phyloP scores from a whole-genome alignment of 2,797 vertebrate genomes.

The Spondyliosoma cantharus region DNA sequence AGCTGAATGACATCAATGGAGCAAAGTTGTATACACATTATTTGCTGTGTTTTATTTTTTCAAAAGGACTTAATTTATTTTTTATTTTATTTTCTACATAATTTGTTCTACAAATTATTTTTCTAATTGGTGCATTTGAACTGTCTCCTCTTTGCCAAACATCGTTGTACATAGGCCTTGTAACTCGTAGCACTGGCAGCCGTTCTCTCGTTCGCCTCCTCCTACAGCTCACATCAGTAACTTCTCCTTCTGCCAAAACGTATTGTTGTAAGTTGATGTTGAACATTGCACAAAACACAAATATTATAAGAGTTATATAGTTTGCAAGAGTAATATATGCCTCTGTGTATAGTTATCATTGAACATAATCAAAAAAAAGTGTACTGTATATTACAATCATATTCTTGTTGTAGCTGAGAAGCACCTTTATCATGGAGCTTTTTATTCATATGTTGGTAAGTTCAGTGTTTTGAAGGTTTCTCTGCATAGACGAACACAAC shows the following conservation, averaged over 20 bases:
- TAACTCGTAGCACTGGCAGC: conserved; percentile 61
- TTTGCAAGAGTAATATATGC: conserved; percentile 81
- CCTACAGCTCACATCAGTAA: conserved; percentile 41
- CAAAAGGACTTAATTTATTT: conserved; percentile 71
- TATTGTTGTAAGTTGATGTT: conserved; percentile 66
- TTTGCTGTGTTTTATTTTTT: conserved; percentile 66
- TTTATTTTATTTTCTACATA: conserved; percentile 77
- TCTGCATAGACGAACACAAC: conserved; percentile 39
- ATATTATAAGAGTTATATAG: conserved; percentile 73
- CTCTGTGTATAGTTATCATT: conserved; percentile 77
- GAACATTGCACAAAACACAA: conserved; percentile 75
- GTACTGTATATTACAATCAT: conserved; percentile 74
- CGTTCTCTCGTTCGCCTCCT: conserved; percentile 20
- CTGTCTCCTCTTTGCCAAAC: conserved; percentile 74
- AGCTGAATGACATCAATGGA: conserved; percentile 56
- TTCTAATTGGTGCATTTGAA: conserved; percentile 76
- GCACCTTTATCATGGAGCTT: conserved; percentile 64
- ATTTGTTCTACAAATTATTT: conserved; percentile 81
- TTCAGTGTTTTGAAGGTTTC: conserved; percentile 55
- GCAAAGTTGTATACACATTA: conserved; percentile 63
- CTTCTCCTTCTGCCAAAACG: conserved; percentile 65
- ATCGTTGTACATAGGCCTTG: conserved; percentile 64
- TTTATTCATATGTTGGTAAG: conserved; percentile 62
- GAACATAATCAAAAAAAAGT: conserved; percentile 62
- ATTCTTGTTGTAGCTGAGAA: conserved; percentile 70